A percentile compares a stretch with the other conserved stretches of the same genome.
These are phyloP conservation scores for Nerophis lumbriciformis DNA, from an alignment of 2,113 vertebrate genomes.

Conservation along the genomic window DNA sequence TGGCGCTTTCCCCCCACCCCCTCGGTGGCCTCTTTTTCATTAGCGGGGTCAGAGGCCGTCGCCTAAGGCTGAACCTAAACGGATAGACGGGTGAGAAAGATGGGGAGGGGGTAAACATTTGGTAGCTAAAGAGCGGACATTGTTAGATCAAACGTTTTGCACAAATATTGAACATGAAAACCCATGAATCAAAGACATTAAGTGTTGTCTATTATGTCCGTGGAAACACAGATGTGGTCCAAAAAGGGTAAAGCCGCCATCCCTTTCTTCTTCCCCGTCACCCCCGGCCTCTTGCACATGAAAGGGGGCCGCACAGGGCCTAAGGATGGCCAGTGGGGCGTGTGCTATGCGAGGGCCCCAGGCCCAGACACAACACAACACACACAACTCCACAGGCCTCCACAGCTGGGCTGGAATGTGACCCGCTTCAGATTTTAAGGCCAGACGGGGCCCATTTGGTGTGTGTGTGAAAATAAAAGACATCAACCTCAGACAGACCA, in stretches of 20 bases:
- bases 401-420: conserved; percentile 78
- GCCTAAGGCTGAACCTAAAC: conserved; percentile 35
- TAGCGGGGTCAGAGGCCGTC: conserved; percentile 63
- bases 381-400: conserved; percentile 66
- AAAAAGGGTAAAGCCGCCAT: conserved; percentile 37
- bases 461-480: conserved; percentile 27
- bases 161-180: neutral
- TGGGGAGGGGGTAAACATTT: conserved; percentile 29
- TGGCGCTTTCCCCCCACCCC: conserved; percentile 37
- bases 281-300: conserved; percentile 67
- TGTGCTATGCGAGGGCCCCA: conserved; percentile 70
- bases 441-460: conserved; percentile 44
- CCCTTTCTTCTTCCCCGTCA: conserved; percentile 44
- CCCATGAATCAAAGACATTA: neutral
- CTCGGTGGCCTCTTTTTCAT: conserved; percentile 67
- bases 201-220: conserved; percentile 17
- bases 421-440: conserved; percentile 68
- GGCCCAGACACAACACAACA: conserved; percentile 79
- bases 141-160: neutral
- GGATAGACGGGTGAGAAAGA: conserved; percentile 45
- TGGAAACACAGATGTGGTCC: conserved; percentile 46
- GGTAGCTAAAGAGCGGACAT: neutral
- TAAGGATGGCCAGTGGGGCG: conserved; percentile 57
- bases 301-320: conserved; percentile 65
- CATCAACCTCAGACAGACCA: conserved; percentile 14